Base-by-base conservation (phyloP, 2,797 vertebrate species). In the Tokudaia muenninki region DNA sequence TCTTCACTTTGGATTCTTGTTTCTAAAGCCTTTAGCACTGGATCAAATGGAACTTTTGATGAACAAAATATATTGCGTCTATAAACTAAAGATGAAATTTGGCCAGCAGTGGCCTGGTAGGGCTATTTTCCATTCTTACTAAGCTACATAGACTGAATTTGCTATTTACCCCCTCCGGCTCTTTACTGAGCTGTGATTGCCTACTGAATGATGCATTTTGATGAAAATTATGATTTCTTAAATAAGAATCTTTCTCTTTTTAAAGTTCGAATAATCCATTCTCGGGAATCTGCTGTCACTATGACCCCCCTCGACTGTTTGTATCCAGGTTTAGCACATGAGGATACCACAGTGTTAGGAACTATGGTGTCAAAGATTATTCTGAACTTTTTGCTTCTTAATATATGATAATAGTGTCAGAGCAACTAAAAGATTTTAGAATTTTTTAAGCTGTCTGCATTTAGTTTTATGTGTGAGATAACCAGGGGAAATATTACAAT, bases 1-100 rank as follows among this genome's bases (percentile, higher is more conserved):
- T 41, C 50, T 79, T 93, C 87, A 31, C 72, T 94, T 95, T 78
- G 19, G 57, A 52, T 3, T 86, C 13, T 93, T 95, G 50, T 65
- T 96, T 95, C 82, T 59, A 90, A 91, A 93, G 72, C 67, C 11
- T 96, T 90, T 86, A 92, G 24, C 72, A 63, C 44, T 89, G 41
- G 50, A 26, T 79, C 81, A 95, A 72, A 78, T 75, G 26, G 83
- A 79, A 89, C 75, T 92, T 94, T 92, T 57, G 19, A 83, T 57
- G 26, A 91, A 29, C 47, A 89, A 92, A 88, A 89, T 91, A 87
- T 81, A 55, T 83, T 79, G 16, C 9, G 70, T 22, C 17, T 97
- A 31, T 74, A 92, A 92, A 94, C 50, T 59, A 83, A 95, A 90
- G 80, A 61, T 83, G 47, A 90, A 24, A 67, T 6, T 65, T 90